These are phyloP conservation scores for Vollenhovia emeryi DNA, from an alignment of 1,140 invertebrate genomes.

Conservation along the genomic window DNA sequence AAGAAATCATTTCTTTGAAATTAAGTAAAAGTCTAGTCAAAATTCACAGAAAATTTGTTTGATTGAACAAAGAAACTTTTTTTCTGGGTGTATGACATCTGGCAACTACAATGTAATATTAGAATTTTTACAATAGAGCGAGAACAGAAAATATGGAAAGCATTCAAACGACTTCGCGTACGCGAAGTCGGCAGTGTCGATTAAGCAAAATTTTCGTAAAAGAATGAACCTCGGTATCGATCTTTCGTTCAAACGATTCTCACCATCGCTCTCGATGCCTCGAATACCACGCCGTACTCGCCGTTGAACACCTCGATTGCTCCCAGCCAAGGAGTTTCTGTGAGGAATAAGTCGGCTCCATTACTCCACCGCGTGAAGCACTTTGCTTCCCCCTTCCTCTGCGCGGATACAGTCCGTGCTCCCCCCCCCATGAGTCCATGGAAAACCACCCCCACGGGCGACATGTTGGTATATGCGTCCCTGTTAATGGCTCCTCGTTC, in stretches of 20 bases:
- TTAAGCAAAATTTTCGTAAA: not conserved
- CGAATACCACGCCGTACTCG: slow-evolving; percentile 3
- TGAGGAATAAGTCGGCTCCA: slow-evolving; percentile 73
- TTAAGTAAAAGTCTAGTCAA: no score
- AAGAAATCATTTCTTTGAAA: no score
- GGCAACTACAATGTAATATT: not conserved
- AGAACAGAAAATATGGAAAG: not conserved
- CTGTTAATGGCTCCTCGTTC: slow-evolving; percentile 67
- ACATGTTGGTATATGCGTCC: slow-evolving; percentile 59
- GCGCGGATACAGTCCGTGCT: slow-evolving; percentile 39
- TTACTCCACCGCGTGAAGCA: slow-evolving; percentile 74
- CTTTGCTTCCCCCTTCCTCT: slow-evolving; percentile 49
- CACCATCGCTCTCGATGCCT: not conserved
- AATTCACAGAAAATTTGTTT: no score
- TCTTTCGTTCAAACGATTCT: slow-evolving; percentile 4
- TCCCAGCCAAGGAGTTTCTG: slow-evolving; percentile 63
- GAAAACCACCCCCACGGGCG: slow-evolving; percentile 65
- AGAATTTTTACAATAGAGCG: not conserved
- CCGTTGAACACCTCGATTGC: slow-evolving; percentile 51
- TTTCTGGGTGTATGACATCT: no score
- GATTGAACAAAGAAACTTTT: no score
- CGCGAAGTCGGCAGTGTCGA: not conserved
- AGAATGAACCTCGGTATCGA: slow-evolving; percentile 11
- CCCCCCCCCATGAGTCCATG: slow-evolving; percentile 10
- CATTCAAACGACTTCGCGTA: not conserved